Evolutionary conservation across 2,113 vertebrate species (phyloP).

Genomic region (Petaurus breviceps): DNA sequence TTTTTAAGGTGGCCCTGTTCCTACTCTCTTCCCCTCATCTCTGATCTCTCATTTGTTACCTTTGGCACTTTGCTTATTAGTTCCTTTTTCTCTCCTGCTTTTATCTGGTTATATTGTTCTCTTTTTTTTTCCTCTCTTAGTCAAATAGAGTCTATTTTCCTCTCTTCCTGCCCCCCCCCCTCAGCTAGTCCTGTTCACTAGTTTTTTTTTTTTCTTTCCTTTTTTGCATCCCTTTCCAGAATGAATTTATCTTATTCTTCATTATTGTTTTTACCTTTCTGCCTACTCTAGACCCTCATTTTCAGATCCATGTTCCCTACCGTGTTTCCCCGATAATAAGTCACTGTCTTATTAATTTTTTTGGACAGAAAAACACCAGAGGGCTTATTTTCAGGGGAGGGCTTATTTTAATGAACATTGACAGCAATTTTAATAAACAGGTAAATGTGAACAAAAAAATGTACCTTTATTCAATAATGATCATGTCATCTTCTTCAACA

Average conservation of each 20-base stretch:
- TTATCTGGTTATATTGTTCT: neutral
- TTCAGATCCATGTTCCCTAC: too few relatives aligned
- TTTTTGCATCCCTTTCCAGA: neutral
- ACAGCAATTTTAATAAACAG: too few relatives aligned
- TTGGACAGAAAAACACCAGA: too few relatives aligned
- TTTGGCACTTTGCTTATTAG: too few relatives aligned
- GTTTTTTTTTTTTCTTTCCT: neutral
- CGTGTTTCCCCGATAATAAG: too few relatives aligned
- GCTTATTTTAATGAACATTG: too few relatives aligned
- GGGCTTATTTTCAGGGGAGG: too few relatives aligned
- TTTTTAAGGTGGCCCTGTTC: neutral
- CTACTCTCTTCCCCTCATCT: neutral
- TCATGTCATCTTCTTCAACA: too few relatives aligned
- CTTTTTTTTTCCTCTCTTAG: neutral
- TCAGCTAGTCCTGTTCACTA: neutral
- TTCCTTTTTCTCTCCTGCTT: neutral
- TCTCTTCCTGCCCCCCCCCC: rapidly evolving
- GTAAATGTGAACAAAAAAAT: too few relatives aligned
- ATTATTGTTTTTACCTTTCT: neutral
- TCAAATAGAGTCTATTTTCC: neutral
- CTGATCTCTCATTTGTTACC: neutral
- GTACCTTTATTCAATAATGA: too few relatives aligned
- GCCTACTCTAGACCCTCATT: neutral
- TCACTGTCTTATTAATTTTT: too few relatives aligned
- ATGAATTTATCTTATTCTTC: neutral